These are phyloP conservation scores for Cairina moschata DNA, from an alignment of 2,113 vertebrate species.

Conservation along the genomic window DNA sequence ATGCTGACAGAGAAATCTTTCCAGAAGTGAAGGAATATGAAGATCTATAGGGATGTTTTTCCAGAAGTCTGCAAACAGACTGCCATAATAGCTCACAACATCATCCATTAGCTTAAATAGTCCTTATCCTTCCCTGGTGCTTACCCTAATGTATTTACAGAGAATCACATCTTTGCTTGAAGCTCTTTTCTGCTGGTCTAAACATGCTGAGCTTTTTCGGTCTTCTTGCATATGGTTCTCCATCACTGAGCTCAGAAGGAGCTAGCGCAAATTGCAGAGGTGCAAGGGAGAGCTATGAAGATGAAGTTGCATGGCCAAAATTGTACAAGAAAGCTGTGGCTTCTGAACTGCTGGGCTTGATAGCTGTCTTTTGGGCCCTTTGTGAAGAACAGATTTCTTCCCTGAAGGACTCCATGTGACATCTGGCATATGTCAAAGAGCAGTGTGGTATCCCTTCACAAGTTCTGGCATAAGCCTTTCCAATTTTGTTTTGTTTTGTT, in stretches of 20 bases:
- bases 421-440: neutral
- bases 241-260: neutral
- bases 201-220: neutral
- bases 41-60: neutral
- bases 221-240: neutral
- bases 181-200: neutral
- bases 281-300: neutral
- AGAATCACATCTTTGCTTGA: neutral
- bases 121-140: neutral
- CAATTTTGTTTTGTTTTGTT: neutral
- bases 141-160: neutral
- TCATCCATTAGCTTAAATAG: neutral
- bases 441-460: neutral
- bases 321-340: neutral
- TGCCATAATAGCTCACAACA: neutral
- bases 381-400: neutral
- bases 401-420: neutral
- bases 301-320: neutral
- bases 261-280: neutral
- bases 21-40: neutral
- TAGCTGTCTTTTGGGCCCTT: neutral
- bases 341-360: neutral
- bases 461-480: neutral
- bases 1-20: neutral
- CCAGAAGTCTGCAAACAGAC: neutral